Evolutionary conservation across 2,797 vertebrate genomes (phyloP).

Genomic region (Malacoraja senta): DNA sequence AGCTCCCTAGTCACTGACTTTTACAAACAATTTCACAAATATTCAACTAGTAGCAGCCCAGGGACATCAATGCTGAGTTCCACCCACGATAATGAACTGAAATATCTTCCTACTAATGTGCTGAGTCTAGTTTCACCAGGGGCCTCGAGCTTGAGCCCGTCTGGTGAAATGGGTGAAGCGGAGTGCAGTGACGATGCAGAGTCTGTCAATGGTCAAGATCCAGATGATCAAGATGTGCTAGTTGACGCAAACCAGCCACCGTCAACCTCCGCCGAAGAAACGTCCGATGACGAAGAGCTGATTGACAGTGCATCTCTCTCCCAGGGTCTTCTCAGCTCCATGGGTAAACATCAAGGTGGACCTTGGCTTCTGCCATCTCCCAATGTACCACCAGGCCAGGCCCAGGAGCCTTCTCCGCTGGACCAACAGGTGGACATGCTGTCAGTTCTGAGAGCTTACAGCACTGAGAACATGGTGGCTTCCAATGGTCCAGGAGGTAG

Average conservation of each 20-base stretch:
- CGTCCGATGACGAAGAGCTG: conserved; percentile 56
- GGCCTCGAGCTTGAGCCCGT: conserved; percentile 54
- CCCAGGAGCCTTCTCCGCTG: conserved; percentile 62
- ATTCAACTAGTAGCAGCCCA: conserved; percentile 61
- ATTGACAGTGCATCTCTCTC: conserved; percentile 52
- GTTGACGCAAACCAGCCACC: conserved; percentile 60
- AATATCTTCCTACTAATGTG: conserved; percentile 63
- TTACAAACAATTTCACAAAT: conserved; percentile 86
- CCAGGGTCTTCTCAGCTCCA: conserved; percentile 58
- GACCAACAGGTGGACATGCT: conserved; percentile 93
- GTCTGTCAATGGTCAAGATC: conserved; percentile 70
- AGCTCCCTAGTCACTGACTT: conserved; percentile 83
- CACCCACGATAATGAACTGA: conserved; percentile 60
- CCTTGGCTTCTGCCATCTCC: conserved; percentile 74
- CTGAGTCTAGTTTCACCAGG: conserved; percentile 61
- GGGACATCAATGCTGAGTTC: conserved; percentile 65
- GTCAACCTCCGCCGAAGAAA: conserved; percentile 57
- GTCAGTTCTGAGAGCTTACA: conserved; percentile 94
- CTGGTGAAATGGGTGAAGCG: conserved; percentile 75
- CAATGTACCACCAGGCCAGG: conserved; percentile 69
- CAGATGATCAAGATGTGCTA: conserved; percentile 66
- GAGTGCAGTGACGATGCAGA: conserved; percentile 77
- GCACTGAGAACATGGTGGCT: conserved; percentile 81
- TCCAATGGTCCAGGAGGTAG: conserved; percentile 85
- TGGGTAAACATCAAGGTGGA: conserved; percentile 68